Evolutionary conservation across 2,113 vertebrate species (phyloP).

Genomic region (Trematomus loennbergii): DNA sequence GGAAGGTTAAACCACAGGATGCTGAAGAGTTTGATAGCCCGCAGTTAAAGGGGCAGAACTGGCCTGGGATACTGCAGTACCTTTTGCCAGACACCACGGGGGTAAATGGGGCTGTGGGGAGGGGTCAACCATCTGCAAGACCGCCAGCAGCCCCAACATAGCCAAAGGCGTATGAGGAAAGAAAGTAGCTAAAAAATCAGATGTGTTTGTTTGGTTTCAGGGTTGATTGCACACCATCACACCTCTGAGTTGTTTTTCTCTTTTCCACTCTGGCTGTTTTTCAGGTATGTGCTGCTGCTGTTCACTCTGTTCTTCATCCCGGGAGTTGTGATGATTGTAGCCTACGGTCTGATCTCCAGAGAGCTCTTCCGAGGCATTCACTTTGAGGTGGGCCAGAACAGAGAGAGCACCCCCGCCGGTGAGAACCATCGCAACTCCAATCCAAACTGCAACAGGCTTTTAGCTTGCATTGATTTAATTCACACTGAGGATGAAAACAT

Average conservation of each 20-base stretch:
- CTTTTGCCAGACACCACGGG: neutral
- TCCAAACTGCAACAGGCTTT: slow-evolving; percentile 11
- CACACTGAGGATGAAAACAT: slow-evolving; percentile 3
- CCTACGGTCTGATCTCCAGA: slow-evolving; percentile 87
- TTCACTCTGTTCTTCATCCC: slow-evolving; percentile 85
- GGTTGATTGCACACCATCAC: neutral
- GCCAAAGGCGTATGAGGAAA: neutral
- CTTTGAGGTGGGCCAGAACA: slow-evolving; percentile 82
- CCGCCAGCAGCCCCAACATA: slow-evolving; percentile 1
- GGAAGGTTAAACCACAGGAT: neutral
- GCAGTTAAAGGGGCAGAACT: slow-evolving; percentile 12
- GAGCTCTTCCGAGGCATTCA: slow-evolving; percentile 86
- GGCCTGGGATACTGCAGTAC: slow-evolving; percentile 1
- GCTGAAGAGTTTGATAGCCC: slow-evolving; percentile 5
- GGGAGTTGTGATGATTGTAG: slow-evolving; percentile 85
- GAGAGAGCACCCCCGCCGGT: slow-evolving; percentile 72
- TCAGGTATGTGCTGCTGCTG: slow-evolving; percentile 85
- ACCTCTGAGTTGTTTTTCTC: slow-evolving; percentile 1
- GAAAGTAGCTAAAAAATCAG: neutral
- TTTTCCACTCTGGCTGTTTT: slow-evolving; percentile 30
- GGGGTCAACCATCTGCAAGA: slow-evolving; percentile 9
- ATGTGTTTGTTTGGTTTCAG: neutral
- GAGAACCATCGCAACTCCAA: slow-evolving; percentile 51
- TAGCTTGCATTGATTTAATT: slow-evolving; percentile 8
- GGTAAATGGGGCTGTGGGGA: neutral